Evolutionary conservation across 2,888 invertebrate species (phyloP), one percentile per base, ranked within the genome.

Genomic region (Tetropium fuscum): DNA sequence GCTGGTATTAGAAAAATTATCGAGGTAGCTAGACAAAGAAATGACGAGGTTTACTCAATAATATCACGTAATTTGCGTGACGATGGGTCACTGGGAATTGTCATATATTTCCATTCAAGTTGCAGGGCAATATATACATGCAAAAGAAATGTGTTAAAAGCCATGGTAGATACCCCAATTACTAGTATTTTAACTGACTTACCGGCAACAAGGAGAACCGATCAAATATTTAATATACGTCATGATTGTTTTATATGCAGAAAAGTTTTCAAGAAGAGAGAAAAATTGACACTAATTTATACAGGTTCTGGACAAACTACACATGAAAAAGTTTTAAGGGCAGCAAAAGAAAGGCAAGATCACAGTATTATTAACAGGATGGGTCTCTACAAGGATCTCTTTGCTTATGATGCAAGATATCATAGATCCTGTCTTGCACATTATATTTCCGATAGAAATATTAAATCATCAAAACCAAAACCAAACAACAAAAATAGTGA

Each of bases 31-130:
- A 27, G n/a, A 27, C 27, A 27, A 27, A 27, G 27, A 27, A 27
- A 27, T 27, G 27, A 27, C 27, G n/a, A 27, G 27, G 27, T 27
- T 27, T n/a, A 27, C n/a, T 27, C 27, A 27, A 27, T 27, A 27
- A 27, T 27, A 27, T 27, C 27, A 27, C 27, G 27, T 7, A 7
- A 27, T n/a, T 27, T 27, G 27, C 27, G 27, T 27, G 27, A 27
- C n/a, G 27, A 27, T n/a, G 27, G 27, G 7, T 27, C 27, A 27
- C 27, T 27, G n/a, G 27, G n/a, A 27, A 27, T 27, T 27, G 27
- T n/a, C n/a, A 27, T 27, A 27, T 6, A 27, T 6, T 27, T 27
- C 27, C 27, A 27, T 27, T 27, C 27, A 27, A 27, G 27, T 3
- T 27, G 27, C 27, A 27, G 27, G n/a, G 27, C 27, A 27, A 27